These are phyloP conservation scores for Pipistrellus pygmaeus DNA, from an alignment of 2,797 vertebrate genomes.

Conservation along the genomic window DNA sequence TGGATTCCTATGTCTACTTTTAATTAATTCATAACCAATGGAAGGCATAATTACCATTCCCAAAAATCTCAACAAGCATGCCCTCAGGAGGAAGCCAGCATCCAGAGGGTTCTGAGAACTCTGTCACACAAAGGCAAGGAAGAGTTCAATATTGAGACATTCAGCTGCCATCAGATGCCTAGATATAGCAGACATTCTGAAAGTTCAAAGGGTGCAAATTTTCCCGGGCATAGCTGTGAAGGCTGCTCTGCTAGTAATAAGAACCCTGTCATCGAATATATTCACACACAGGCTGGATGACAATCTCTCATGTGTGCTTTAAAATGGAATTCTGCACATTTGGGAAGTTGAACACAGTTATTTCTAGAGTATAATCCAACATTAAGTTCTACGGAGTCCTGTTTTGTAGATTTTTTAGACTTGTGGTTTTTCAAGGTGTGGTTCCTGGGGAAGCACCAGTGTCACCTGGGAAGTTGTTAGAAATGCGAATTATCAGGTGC, in stretches of 20 bases:
- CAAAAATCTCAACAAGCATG: conserved; percentile 26
- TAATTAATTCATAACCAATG: conserved; percentile 28
- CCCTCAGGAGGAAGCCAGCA: neutral
- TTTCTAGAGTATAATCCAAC: neutral
- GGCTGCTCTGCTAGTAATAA: neutral
- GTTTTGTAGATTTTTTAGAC: neutral
- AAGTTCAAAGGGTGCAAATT: conserved; percentile 34
- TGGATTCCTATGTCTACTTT: conserved; percentile 41
- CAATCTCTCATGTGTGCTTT: conserved; percentile 43
- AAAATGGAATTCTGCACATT: conserved; percentile 51
- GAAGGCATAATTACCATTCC: neutral
- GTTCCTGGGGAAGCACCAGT: neutral
- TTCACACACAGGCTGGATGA: neutral
- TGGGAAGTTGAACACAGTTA: neutral
- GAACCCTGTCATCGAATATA: conserved; percentile 7
- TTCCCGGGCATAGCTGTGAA: neutral
- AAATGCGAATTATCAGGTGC: neutral
- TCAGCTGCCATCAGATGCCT: conserved; percentile 33
- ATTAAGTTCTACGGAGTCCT: neutral
- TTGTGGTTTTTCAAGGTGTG: conserved; percentile 10
- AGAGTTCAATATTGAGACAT: conserved; percentile 3
- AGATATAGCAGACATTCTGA: conserved; percentile 27
- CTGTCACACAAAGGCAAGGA: neutral
- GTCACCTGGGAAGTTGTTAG: neutral
- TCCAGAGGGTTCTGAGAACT: conserved; percentile 23